Percentiles rank a stretch among this genome's conserved stretches.
These are phyloP conservation scores for Osmoderma eremita DNA, from an alignment of 2,888 invertebrate species.

Conservation along the genomic window DNA sequence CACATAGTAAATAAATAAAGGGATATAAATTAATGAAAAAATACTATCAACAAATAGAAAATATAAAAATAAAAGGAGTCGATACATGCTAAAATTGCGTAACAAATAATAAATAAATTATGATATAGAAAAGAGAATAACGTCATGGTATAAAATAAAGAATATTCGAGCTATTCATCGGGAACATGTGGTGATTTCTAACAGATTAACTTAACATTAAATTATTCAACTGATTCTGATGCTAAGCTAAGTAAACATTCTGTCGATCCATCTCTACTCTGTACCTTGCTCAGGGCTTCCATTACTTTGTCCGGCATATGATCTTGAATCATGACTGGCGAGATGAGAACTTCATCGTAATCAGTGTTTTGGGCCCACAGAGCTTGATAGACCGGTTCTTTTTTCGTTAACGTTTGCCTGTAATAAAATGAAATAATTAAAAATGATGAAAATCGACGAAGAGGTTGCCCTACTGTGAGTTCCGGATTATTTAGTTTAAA, in stretches of 20 bases:
- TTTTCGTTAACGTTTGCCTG: slow-evolving; percentile 75
- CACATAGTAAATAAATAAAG: slow-evolving; percentile 10
- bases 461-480: too few species aligned
- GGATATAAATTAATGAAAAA: slow-evolving; percentile 8
- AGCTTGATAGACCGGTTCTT: slow-evolving; percentile 86
- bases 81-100: slow-evolving; percentile 11
- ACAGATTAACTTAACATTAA: not conserved
- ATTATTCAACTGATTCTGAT: slow-evolving; percentile 24
- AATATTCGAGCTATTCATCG: not conserved
- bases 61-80: not conserved
- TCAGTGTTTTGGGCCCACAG: slow-evolving; percentile 86
- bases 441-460: too few species aligned
- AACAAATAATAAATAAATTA: slow-evolving; percentile 3
- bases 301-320: slow-evolving; percentile 91
- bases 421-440: slow-evolving; percentile 43
- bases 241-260: slow-evolving; percentile 39
- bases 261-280: slow-evolving; percentile 40
- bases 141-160: not conserved
- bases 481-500: too few species aligned
- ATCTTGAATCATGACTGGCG: slow-evolving; percentile 90
- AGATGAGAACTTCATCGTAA: slow-evolving; percentile 88
- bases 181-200: too few species aligned
- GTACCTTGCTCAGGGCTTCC: slow-evolving; percentile 85
- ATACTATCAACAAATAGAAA: slow-evolving; percentile 5
- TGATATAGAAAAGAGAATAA: not conserved